Evolutionary conservation across 2,113 vertebrate genomes (phyloP), one percentile per base, ranked within the genome.

Genomic region (Rousettus leschenaultii): DNA sequence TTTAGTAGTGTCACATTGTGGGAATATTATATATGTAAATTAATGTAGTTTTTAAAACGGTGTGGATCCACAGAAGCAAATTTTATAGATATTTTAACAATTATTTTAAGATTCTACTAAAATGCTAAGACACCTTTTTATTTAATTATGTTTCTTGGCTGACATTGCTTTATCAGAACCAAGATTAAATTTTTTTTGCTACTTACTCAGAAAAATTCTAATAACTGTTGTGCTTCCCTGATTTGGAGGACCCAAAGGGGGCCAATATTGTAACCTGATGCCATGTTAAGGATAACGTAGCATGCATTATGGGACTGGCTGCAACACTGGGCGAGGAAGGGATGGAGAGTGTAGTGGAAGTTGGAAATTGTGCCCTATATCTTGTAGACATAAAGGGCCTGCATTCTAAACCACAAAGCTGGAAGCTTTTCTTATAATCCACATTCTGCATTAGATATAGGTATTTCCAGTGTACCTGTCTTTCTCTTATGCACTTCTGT

Each of bases 81-180:
- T 38, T 79, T 61, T 70, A 85, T 11, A 43, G 43, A 91, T 78
- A 89, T 43, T 51, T 87, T 95, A 19, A 59, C 53, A 70, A 51
- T 30, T 77, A 77, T 26, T 83, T 94, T 74, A 77, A 84, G 65
- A 45, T 19, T 86, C 83, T 78, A 40, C 11, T 40, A 55, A 93
- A 80, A 14, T 61, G 33, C n/a, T 80, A 77, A 11, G 24, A n/a
- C 2, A 35, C 0, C 1, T 38, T 95, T 87, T 78, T n/a, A 78
- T 61, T 87, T 59, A 88, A 45, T 66, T 35, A 35, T 71, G 14
- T 75, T 71, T 92, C 43, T 45, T 86, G 35, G 28, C 28, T 79
- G 43, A 66, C 3, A 57, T 1, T 74, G 16, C n/a, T 86, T 79
- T 57, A 78, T 40, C 28, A 65, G n/a, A 94, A 87, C 1, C 40